phyloP scores from a whole-genome alignment of 1,140 invertebrate genomes.

The Pogonus chalceus region DNA sequence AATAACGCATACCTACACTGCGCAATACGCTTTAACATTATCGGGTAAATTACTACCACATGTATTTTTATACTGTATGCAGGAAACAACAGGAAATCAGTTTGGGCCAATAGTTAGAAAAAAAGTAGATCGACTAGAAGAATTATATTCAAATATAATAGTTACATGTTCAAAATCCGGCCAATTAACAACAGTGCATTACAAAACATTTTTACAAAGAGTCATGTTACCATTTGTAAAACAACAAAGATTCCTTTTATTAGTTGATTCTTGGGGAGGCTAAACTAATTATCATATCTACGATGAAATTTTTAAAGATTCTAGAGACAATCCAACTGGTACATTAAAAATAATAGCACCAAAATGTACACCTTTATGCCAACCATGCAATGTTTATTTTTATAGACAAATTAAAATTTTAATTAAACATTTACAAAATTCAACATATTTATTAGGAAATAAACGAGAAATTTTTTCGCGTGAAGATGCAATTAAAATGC shows the following conservation, averaged over 20 bases:
- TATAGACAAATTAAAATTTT: constrained; percentile 24
- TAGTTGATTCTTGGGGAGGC: constrained; percentile 21
- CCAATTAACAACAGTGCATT: constrained; percentile 13
- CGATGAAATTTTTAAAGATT: constrained; percentile 14
- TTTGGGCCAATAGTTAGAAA: no score
- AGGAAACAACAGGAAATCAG: no score
- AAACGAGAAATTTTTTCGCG: not conserved
- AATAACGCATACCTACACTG: constrained; percentile 19
- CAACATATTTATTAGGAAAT: not conserved
- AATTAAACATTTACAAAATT: no score
- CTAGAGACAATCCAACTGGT: constrained; percentile 5
- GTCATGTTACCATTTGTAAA: constrained; percentile 14
- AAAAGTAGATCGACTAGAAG: no score
- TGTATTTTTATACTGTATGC: no score
- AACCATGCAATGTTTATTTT: constrained; percentile 23
- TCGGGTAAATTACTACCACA: no score
- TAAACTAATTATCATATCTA: constrained; percentile 14
- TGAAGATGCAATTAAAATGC: no score
- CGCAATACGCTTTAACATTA: constrained; percentile 13
- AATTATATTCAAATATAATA: constrained; percentile 10
- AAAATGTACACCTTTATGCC: constrained; percentile 17
- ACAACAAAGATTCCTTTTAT: constrained; percentile 16
- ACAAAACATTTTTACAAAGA: constrained; percentile 13
- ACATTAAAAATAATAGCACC: constrained; percentile 19
- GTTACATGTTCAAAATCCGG: constrained; percentile 16